phyloP scores from a whole-genome alignment of 2,888 invertebrate species.

The Heteropelma amictum region DNA sequence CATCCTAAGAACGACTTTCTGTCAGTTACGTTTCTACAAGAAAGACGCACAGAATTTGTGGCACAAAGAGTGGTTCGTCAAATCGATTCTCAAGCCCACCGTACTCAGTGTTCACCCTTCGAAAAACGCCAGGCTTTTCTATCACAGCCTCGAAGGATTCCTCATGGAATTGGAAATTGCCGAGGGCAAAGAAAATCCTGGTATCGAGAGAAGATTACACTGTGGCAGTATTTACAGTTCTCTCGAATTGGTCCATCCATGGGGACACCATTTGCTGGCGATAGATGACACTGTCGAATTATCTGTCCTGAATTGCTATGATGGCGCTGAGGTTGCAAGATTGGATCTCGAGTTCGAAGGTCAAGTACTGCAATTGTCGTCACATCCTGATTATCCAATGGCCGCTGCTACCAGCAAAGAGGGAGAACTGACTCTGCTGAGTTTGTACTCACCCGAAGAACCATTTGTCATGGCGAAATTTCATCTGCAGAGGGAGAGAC shows the following conservation, averaged over 20 bases:
- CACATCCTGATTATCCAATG: slow-evolving; percentile 70
- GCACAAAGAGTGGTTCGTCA: slow-evolving; percentile 65
- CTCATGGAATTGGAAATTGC: slow-evolving; percentile 64
- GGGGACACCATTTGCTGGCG: slow-evolving; percentile 68
- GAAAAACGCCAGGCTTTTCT: slow-evolving; percentile 65
- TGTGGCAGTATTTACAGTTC: slow-evolving; percentile 63
- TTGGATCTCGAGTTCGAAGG: slow-evolving; percentile 61
- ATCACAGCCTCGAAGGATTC: slow-evolving; percentile 68
- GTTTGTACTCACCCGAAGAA: slow-evolving; percentile 56
- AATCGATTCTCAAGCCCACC: slow-evolving; percentile 61
- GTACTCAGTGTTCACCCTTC: slow-evolving; percentile 63
- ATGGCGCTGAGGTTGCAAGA: slow-evolving; percentile 60
- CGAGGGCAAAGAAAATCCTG: slow-evolving; percentile 28
- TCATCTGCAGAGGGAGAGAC: slow-evolving; percentile 60
- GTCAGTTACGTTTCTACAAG: slow-evolving; percentile 69
- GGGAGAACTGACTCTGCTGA: slow-evolving; percentile 68
- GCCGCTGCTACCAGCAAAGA: slow-evolving; percentile 58
- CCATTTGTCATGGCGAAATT: slow-evolving; percentile 61
- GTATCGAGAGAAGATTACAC: slow-evolving; percentile 52
- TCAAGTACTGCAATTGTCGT: slow-evolving; percentile 58
- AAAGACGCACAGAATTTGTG: slow-evolving; percentile 59
- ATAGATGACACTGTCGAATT: slow-evolving; percentile 61
- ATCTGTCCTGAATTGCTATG: slow-evolving; percentile 62
- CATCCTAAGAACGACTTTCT: slow-evolving; percentile 70
- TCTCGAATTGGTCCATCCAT: slow-evolving; percentile 70